Evolutionary conservation across 2,113 vertebrate species (phyloP).

Genomic region (Stegastes partitus): DNA sequence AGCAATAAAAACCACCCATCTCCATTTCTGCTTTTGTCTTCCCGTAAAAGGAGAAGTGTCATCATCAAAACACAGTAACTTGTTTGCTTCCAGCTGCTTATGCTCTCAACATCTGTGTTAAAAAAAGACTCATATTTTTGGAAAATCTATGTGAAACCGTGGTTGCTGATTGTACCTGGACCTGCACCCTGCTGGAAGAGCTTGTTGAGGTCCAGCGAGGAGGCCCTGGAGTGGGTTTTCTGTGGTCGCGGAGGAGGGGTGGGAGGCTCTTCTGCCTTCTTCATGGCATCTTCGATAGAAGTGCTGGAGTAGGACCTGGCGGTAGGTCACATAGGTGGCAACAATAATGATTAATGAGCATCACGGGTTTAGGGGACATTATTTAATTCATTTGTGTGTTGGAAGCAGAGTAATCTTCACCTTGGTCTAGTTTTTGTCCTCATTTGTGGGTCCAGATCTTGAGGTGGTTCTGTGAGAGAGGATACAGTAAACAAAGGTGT

Average conservation of each 20-base stretch:
- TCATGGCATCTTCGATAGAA: conserved; percentile 94
- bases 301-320: conserved; percentile 96
- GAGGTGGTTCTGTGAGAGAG: conserved; percentile 71
- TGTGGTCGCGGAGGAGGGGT: conserved; percentile 95
- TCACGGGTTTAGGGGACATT: neutral
- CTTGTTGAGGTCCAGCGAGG: conserved; percentile 98
- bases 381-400: neutral
- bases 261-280: conserved; percentile 95
- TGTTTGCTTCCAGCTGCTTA: neutral
- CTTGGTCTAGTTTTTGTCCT: conserved; percentile 81
- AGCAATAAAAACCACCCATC: conserved; percentile 18
- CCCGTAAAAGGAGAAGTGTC: conserved; percentile 26
- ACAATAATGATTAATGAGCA: neutral
- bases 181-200: conserved; percentile 93
- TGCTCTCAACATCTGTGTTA: conserved; percentile 1
- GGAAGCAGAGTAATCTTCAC: conserved; percentile 44
- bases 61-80: conserved; percentile 8
- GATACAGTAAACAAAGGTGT: neutral
- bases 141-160: neutral
- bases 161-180: conserved; percentile 81
- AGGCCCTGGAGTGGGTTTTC: conserved; percentile 96
- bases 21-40: conserved; percentile 44
- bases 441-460: conserved; percentile 74
- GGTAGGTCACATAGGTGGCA: neutral
- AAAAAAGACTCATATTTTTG: neutral